phyloP scores from a whole-genome alignment of 2,888 invertebrate genomes.

The Tipula helvola region DNA sequence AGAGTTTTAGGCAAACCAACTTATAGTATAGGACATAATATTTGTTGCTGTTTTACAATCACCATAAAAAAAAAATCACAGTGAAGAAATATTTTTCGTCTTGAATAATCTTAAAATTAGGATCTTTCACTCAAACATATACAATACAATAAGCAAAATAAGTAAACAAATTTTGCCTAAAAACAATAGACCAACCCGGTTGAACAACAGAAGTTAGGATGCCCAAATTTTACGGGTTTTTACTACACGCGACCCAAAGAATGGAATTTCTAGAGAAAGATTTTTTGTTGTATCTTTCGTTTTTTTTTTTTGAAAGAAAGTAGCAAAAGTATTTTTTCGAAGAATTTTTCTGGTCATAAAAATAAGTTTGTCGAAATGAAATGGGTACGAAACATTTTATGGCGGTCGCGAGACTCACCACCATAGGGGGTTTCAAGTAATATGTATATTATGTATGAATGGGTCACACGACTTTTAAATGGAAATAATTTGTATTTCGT shows the following conservation, averaged over 20 bases:
- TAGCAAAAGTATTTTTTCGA: neutral
- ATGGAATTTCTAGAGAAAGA: neutral
- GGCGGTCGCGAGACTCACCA: constrained; percentile 8
- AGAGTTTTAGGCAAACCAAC: neutral
- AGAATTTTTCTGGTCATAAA: neutral
- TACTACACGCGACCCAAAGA: constrained; percentile 11
- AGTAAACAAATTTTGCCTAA: neutral
- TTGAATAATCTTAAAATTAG: neutral
- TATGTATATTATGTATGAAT: neutral
- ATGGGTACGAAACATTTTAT: neutral
- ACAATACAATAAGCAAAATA: neutral
- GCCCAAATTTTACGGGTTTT: constrained; percentile 10
- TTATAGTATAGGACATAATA: neutral
- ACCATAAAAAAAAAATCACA: neutral
- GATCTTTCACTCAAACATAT: neutral
- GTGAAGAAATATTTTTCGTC: neutral
- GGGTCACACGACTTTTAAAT: neutral
- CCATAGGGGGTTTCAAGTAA: neutral
- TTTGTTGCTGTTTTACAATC: neutral
- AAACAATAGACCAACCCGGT: neutral
- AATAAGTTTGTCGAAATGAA: neutral
- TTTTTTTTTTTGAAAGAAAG: neutral
- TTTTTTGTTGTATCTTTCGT: neutral
- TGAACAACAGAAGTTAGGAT: neutral
- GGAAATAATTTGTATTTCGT: neutral